Conservation (phyloP, 2,797 vertebrate genomes). For the Liparis tanakae region DNA sequence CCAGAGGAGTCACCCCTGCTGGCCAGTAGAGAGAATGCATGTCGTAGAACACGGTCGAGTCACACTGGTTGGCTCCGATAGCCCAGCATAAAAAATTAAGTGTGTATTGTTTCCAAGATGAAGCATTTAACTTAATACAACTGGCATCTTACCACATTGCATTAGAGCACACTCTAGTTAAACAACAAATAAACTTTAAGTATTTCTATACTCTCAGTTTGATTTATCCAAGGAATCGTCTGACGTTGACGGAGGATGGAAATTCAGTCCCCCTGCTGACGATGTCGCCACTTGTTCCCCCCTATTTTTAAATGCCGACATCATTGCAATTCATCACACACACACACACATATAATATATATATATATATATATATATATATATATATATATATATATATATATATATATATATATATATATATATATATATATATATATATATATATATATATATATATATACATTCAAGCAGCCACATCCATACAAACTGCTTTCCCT, state of each 20-base stretch:
- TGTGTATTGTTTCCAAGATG: background rate
- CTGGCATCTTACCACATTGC: background rate
- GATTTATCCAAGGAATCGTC: slow-evolving; percentile 16
- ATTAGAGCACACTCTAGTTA: background rate
- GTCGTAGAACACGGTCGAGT: no score
- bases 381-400: no score
- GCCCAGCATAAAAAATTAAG: background rate
- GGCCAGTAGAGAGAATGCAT: no score
- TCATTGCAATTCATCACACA: slow-evolving; percentile 41
- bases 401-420: no score
- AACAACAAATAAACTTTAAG: background rate
- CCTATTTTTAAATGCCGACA: slow-evolving; percentile 37
- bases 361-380: no score
- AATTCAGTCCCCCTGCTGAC: slow-evolving; percentile 7
- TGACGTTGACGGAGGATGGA: slow-evolving; percentile 28
- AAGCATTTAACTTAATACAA: background rate
- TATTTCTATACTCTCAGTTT: slow-evolving; percentile 11
- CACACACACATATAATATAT: no score
- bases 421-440: no score
- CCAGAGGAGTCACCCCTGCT: no score
- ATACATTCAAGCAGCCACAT: slow-evolving; percentile 34
- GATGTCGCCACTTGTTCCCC: slow-evolving; percentile 3
- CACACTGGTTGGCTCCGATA: no score
- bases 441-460: no score
- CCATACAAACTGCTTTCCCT: slow-evolving; percentile 22